Evolutionary conservation across 2,113 vertebrate species (phyloP), one percentile per base, ranked within the genome.

Genomic region (Steatornis caripensis): DNA sequence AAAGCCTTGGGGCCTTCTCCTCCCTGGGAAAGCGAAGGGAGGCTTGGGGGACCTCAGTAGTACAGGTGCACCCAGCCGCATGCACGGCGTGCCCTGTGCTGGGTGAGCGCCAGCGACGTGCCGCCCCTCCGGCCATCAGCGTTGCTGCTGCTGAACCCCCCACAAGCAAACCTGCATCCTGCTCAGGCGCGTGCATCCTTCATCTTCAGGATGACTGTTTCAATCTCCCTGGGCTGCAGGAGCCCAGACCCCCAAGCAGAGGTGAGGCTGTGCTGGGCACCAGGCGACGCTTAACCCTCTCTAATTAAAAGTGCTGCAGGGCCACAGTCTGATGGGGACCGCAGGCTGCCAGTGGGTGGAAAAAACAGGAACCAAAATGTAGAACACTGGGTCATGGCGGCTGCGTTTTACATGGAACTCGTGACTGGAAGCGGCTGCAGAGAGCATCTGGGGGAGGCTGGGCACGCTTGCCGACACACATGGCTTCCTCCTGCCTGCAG

Each of bases 371-470:
- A 90, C 62, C 3, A 3, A 95, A 95, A 97, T 95, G 74, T 95
- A 81, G 97, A 97, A 93, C 89, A 94, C 41, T 96, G 93, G 96
- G 96, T 97, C 95, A 79, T 93, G 92, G 92, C 4, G 6, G 80
- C 0, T 0, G 55, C 8, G 7, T 92, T 95, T 92, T 87, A 90
- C 92, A 60, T 92, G 94, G 97, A 96, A 97, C 94, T 72, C n/a
- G 39, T 97, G 95, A 74, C 79, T 97, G 94, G 93, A 93, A 95
- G 83, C 11, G 14, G 83, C 87, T 89, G 79, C 13, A 11, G 62
- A 91, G 94, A 82, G 81, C 14, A 1, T 93, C 87, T 4, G 17
- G 78, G 72, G 71, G 43, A 95, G 87, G 65, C 87, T 80, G 90
- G 87, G 87, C 61, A 69, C 0, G 3, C 57, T 75, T 65, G 32